Evolutionary conservation across 2,113 vertebrate genomes (phyloP).

Genomic region (Microtus montanus): DNA sequence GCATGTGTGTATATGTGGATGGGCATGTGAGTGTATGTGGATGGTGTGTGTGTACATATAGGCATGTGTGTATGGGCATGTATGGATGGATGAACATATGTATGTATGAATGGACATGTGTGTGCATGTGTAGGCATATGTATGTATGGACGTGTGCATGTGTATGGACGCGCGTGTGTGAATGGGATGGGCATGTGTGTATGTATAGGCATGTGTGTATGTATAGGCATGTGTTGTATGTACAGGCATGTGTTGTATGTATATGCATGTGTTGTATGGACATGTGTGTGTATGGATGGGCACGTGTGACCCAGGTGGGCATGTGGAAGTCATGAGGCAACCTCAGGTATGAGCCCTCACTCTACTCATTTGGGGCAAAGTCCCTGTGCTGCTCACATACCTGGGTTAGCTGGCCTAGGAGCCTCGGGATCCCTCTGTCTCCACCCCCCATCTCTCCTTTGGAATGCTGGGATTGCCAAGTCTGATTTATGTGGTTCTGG

Average conservation of each 20-base stretch:
- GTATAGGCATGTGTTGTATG: too few species aligned
- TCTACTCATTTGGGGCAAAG: background rate
- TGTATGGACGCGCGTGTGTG: background rate
- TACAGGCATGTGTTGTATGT: background rate
- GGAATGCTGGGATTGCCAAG: background rate
- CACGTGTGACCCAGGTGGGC: background rate
- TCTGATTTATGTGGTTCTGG: background rate
- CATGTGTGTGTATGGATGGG: background rate
- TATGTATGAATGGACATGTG: too few species aligned
- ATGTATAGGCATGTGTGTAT: too few species aligned
- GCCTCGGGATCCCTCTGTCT: background rate
- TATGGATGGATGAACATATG: too few species aligned
- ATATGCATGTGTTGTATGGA: background rate
- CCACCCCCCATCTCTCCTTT: too few species aligned
- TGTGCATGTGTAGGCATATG: background rate
- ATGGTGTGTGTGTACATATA: background rate
- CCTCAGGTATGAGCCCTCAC: background rate
- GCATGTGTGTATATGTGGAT: background rate
- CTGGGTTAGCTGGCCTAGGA: background rate
- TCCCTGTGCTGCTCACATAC: background rate
- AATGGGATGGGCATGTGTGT: background rate
- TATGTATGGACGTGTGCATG: background rate
- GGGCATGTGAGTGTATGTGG: background rate
- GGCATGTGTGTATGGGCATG: background rate
- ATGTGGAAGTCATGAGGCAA: too few species aligned